Evolutionary conservation across 2,797 vertebrate species (phyloP).

Genomic region (Avahi laniger): DNA sequence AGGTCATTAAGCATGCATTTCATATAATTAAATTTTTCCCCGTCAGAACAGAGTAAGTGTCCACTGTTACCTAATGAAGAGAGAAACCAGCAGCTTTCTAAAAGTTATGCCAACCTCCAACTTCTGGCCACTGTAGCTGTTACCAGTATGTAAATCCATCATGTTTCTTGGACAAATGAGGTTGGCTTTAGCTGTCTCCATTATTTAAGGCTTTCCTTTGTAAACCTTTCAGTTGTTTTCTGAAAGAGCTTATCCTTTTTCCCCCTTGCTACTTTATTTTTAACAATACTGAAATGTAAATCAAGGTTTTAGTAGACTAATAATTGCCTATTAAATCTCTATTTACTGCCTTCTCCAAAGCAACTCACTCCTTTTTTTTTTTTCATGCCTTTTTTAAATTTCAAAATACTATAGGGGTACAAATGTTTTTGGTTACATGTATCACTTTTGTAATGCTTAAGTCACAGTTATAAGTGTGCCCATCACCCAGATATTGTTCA

Average conservation of each 20-base stretch:
- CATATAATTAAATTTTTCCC: not conserved
- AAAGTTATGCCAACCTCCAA: not conserved
- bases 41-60: not conserved
- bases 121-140: not conserved
- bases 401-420: not conserved
- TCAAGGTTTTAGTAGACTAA: not conserved
- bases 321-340: not conserved
- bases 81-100: not conserved
- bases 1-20: not conserved
- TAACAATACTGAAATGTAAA: conserved; percentile 1
- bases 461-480: not conserved
- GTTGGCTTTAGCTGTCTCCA: too few relatives aligned
- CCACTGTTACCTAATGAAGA: not conserved
- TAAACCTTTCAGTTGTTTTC: not conserved
- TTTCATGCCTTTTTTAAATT: not conserved
- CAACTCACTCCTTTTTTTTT: not conserved
- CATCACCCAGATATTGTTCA: not conserved
- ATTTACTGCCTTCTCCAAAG: not conserved
- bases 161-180: not conserved
- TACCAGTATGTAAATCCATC: not conserved
- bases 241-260: not conserved
- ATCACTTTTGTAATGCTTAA: not conserved
- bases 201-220: not conserved
- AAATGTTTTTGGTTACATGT: not conserved
- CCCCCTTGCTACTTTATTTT: not conserved